phyloP scores from a whole-genome alignment of 2,888 invertebrate species.

The Pammene aurita region DNA sequence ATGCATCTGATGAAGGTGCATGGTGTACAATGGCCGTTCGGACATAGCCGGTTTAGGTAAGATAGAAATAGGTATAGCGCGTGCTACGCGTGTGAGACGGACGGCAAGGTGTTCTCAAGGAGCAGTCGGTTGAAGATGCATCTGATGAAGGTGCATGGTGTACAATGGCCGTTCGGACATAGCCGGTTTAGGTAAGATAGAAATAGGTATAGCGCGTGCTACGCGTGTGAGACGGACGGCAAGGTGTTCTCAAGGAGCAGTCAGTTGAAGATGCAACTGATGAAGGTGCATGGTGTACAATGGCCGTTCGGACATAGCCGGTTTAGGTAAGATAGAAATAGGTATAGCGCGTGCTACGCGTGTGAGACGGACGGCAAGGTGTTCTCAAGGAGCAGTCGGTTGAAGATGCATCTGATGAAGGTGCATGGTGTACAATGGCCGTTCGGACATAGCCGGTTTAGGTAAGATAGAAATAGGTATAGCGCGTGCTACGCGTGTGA shows the following conservation, averaged over 20 bases:
- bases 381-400: conserved; percentile 80
- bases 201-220: neutral
- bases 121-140: conserved; percentile 91
- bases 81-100: neutral
- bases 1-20: conserved; percentile 88
- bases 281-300: conserved; percentile 87
- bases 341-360: neutral
- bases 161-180: conserved; percentile 89
- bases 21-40: conserved; percentile 88
- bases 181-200: conserved; percentile 86
- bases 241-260: conserved; percentile 77
- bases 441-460: conserved; percentile 89
- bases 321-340: conserved; percentile 82
- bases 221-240: neutral
- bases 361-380: neutral
- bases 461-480: conserved; percentile 68
- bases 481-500: neutral
- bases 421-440: conserved; percentile 89
- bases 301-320: conserved; percentile 90
- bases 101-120: neutral
- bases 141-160: conserved; percentile 87
- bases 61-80: conserved; percentile 40
- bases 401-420: conserved; percentile 89
- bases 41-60: conserved; percentile 89
- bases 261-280: conserved; percentile 87